A percentile compares a stretch with the other conserved stretches of the same genome.
Conservation (phyloP, 2,888 invertebrate genomes). For the Nebria salina region DNA sequence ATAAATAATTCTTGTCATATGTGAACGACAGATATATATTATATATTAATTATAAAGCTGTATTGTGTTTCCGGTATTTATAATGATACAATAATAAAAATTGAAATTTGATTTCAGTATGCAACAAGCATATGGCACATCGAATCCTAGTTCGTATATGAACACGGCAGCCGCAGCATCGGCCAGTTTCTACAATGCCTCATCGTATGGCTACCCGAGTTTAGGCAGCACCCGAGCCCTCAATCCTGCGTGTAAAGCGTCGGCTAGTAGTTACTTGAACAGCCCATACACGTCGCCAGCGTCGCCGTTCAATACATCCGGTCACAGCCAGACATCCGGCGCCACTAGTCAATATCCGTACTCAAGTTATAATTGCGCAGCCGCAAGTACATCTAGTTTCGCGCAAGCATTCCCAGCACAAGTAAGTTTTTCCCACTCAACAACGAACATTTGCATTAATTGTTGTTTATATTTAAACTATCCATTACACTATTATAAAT, state of each 20-base stretch:
- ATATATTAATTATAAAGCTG: no score
- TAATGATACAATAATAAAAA: no score
- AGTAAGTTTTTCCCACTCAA: slow-evolving; percentile 58
- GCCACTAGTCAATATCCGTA: slow-evolving; percentile 67
- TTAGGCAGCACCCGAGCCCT: slow-evolving; percentile 50
- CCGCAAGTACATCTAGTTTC: slow-evolving; percentile 67
- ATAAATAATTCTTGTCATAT: no score
- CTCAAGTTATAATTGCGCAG: slow-evolving; percentile 63
- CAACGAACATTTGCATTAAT: background rate
- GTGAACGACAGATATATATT: no score
- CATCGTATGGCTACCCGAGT: slow-evolving; percentile 59
- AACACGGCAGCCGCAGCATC: slow-evolving; percentile 59
- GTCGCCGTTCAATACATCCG: slow-evolving; percentile 60
- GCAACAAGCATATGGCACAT: slow-evolving; percentile 63
- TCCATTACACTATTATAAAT: no score
- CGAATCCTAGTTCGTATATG: slow-evolving; percentile 56
- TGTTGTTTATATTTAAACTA: no score
- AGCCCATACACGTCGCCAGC: slow-evolving; percentile 60
- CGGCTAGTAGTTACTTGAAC: slow-evolving; percentile 64
- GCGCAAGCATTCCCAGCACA: slow-evolving; percentile 66
- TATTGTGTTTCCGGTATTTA: no score
- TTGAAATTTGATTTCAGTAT: slow-evolving; percentile 56
- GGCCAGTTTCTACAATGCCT: slow-evolving; percentile 61
- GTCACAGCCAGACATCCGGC: slow-evolving; percentile 62
- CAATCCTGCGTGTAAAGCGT: slow-evolving; percentile 69